Percentiles rank a stretch among this genome's conserved stretches.
These are phyloP conservation scores for Lochmaea capreae DNA, from an alignment of 2,888 invertebrate species.

Conservation along the genomic window DNA sequence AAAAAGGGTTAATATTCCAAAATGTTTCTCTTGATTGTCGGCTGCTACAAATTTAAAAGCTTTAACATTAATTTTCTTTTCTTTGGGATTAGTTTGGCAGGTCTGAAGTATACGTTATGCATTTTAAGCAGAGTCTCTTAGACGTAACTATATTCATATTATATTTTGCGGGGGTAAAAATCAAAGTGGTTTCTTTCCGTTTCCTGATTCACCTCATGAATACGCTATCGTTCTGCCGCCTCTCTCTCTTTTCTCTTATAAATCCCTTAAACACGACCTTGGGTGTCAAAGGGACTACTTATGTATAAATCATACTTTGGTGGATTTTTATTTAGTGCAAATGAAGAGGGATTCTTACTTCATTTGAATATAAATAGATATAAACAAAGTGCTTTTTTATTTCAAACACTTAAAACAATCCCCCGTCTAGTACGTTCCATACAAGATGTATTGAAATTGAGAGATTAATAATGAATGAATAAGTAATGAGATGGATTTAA, in stretches of 20 bases:
- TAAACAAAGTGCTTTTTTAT: slow-evolving; percentile 45
- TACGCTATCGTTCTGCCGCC: slow-evolving; percentile 56
- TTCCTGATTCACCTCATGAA: slow-evolving; percentile 61
- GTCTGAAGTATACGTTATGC: slow-evolving; percentile 62
- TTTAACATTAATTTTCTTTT: slow-evolving; percentile 58
- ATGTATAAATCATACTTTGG: slow-evolving; percentile 59
- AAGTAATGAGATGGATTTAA: neutral
- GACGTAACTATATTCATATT: slow-evolving; percentile 64
- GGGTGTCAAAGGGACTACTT: slow-evolving; percentile 58
- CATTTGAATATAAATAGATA: slow-evolving; percentile 51
- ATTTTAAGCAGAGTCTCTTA: slow-evolving; percentile 64
- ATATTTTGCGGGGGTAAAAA: slow-evolving; percentile 64
- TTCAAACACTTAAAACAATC: slow-evolving; percentile 31
- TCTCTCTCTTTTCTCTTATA: slow-evolving; percentile 56
- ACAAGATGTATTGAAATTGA: neutral
- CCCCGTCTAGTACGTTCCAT: neutral
- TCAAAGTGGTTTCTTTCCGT: slow-evolving; percentile 62
- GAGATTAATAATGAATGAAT: slow-evolving; percentile 1
- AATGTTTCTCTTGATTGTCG: slow-evolving; percentile 4
- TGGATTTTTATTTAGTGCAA: slow-evolving; percentile 55
- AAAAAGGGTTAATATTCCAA: neutral
- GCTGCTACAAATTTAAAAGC: slow-evolving; percentile 38
- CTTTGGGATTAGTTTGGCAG: slow-evolving; percentile 59
- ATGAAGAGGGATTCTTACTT: slow-evolving; percentile 53
- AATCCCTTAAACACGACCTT: slow-evolving; percentile 58